A percentile compares a stretch with the other conserved stretches of the same genome.
phyloP scores from a whole-genome alignment of 2,888 invertebrate species.

The Sphaerophoria taeniata region DNA sequence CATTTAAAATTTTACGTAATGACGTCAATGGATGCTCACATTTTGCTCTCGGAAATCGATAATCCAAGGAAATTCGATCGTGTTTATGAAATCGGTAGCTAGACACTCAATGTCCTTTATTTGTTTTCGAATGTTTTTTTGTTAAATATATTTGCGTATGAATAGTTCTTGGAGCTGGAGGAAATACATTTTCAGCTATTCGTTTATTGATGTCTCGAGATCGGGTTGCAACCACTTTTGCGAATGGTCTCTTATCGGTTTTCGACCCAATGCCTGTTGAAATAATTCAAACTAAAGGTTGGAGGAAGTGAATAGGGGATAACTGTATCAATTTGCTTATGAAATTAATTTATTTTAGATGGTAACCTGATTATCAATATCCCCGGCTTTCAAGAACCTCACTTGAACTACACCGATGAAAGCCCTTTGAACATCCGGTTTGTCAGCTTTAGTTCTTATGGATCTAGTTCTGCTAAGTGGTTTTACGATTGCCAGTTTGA shows the following conservation, averaged over 20 bases:
- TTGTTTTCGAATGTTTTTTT: background rate
- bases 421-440: conserved; percentile 86
- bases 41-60: conserved; percentile 85
- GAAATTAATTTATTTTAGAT: conserved; percentile 81
- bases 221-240: conserved; percentile 85
- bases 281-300: conserved; percentile 85
- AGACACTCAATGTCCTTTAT: too few relatives aligned
- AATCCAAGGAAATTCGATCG: conserved; percentile 83
- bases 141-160: background rate
- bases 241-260: conserved; percentile 85
- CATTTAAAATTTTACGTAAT: conserved; percentile 88
- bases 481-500: conserved; percentile 86
- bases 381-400: conserved; percentile 85
- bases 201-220: conserved; percentile 85
- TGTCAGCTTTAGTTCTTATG: conserved; percentile 89
- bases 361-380: conserved; percentile 86
- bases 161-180: conserved; percentile 87
- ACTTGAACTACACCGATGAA: conserved; percentile 86
- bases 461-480: conserved; percentile 87
- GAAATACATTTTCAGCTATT: conserved; percentile 88
- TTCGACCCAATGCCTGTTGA: conserved; percentile 87
- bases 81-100: conserved; percentile 87
- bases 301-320: conserved; percentile 49
- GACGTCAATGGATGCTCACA: conserved; percentile 88
- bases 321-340: background rate